Conservation (phyloP, 2,113 vertebrate species). For the Ciconia stormi region DNA sequence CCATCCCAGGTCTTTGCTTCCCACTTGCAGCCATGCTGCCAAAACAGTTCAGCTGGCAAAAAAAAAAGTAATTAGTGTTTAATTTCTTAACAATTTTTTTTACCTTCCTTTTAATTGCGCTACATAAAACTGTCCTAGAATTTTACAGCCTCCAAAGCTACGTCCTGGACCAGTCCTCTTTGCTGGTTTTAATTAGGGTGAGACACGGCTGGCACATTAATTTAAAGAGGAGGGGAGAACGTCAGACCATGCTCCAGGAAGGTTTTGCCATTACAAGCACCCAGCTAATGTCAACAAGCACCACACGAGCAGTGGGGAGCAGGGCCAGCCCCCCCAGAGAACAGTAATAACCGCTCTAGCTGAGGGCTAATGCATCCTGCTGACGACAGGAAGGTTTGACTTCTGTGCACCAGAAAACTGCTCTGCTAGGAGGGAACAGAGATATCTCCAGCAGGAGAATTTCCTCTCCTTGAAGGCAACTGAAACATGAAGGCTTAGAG, state of each 20-base stretch:
- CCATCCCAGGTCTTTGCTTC: conserved; percentile 46
- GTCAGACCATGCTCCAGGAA: neutral
- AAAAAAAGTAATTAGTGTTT: conserved; percentile 77
- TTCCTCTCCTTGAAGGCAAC: neutral
- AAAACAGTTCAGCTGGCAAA: conserved; percentile 66
- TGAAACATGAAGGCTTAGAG: neutral
- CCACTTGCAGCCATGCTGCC: conserved; percentile 42
- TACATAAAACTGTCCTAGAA: conserved; percentile 82
- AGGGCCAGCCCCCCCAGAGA: neutral
- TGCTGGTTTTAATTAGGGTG: conserved; percentile 79
- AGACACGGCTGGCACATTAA: conserved; percentile 71
- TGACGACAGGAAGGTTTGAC: fast-evolving
- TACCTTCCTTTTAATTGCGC: conserved; percentile 78
- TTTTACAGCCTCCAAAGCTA: conserved; percentile 77
- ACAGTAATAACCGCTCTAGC: neutral
- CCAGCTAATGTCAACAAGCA: conserved; percentile 11
- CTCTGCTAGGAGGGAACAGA: neutral
- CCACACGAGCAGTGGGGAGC: neutral
- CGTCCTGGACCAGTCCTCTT: conserved; percentile 66
- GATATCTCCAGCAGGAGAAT: neutral
- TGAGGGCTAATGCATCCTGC: neutral
- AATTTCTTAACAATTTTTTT: conserved; percentile 82
- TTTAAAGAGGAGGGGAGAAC: conserved; percentile 16
- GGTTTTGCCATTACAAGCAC: conserved; percentile 28
- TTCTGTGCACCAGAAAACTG: fast-evolving